A percentile compares a stretch with the other conserved stretches of the same genome.
phyloP scores from a whole-genome alignment of 2,888 invertebrate genomes.

The Hemaris fuciformis region DNA sequence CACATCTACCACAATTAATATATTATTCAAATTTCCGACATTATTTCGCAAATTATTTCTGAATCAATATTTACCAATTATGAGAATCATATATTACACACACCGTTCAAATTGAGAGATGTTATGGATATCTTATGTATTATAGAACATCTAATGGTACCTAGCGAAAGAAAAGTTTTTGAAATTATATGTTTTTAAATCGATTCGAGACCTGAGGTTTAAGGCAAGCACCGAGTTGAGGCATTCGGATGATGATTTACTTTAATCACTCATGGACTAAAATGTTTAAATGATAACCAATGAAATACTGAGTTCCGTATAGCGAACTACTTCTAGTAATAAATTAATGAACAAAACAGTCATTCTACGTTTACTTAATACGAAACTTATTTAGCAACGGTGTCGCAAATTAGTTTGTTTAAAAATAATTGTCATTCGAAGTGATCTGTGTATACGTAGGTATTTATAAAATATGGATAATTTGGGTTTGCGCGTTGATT shows the following conservation, averaged over 20 bases:
- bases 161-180: not conserved
- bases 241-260: not conserved
- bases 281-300: not conserved
- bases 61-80: not conserved
- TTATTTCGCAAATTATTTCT: not conserved
- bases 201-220: not conserved
- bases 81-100: slow-evolving; percentile 5
- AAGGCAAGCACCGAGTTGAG: not conserved
- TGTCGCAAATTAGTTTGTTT: slow-evolving; percentile 38
- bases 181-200: not conserved
- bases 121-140: not conserved
- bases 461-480: not conserved
- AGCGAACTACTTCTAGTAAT: not conserved
- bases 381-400: slow-evolving; percentile 36
- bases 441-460: not conserved
- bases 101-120: not conserved
- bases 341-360: not conserved
- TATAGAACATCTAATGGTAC: not conserved
- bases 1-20: slow-evolving; percentile 7
- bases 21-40: not conserved
- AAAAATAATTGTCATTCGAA: slow-evolving; percentile 51
- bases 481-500: slow-evolving; percentile 49
- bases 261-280: not conserved
- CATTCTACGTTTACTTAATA: slow-evolving; percentile 1
- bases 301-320: not conserved